Evolutionary conservation across 2,888 invertebrate genomes (phyloP).

Genomic region (Drosophila differens): DNA sequence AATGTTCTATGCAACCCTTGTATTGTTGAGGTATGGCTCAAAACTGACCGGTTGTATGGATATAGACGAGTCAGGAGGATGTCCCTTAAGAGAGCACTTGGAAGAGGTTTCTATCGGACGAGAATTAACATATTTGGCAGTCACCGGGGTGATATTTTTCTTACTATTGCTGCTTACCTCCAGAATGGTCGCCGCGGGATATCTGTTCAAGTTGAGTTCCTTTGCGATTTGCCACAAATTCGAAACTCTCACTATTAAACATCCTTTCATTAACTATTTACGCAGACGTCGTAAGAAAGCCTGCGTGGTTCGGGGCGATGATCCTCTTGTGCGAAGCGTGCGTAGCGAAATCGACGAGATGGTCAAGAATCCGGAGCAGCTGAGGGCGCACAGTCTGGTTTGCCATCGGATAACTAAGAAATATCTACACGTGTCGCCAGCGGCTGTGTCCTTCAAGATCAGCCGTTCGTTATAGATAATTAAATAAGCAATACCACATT

Average conservation of each 20-base stretch:
- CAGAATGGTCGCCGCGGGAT: background rate
- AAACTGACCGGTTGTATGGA: background rate
- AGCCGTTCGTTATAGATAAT: conserved; percentile 24
- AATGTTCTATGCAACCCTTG: background rate
- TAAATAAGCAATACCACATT: too few relatives aligned
- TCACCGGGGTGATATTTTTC: conserved; percentile 10
- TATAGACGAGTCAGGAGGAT: background rate
- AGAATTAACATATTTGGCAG: background rate
- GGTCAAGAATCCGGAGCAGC: background rate
- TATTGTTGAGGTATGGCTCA: background rate
- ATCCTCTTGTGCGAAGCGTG: background rate
- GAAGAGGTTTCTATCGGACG: background rate
- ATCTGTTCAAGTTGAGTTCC: conserved; percentile 36
- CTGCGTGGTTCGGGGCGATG: background rate
- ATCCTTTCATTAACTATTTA: background rate
- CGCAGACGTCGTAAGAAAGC: conserved; percentile 1
- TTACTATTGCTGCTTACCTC: conserved; percentile 13
- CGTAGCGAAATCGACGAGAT: conserved; percentile 10
- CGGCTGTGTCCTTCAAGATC: conserved; percentile 36
- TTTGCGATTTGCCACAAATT: background rate
- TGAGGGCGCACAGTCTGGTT: conserved; percentile 16
- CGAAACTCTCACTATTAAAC: conserved; percentile 2
- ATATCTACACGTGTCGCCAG: background rate
- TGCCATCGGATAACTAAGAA: conserved; percentile 18
- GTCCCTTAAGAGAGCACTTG: background rate